These are phyloP conservation scores for Emydoidea blandingii DNA, from an alignment of 2,797 vertebrate species.

Conservation along the genomic window DNA sequence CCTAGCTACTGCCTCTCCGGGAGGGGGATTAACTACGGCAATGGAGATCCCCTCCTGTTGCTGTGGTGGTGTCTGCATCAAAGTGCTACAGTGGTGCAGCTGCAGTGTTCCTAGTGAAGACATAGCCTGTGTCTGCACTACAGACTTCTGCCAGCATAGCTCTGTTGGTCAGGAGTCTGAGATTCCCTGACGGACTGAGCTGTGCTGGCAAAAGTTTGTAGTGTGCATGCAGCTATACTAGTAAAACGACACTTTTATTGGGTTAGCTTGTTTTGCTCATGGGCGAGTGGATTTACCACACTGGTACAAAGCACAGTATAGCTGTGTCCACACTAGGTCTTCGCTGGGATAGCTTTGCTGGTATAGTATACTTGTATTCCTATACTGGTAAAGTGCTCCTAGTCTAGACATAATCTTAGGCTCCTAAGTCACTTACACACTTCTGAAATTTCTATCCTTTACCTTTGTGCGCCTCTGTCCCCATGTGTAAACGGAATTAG, in stretches of 20 bases:
- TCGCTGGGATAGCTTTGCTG: background rate
- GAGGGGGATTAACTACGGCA: background rate
- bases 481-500: background rate
- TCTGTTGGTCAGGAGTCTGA: background rate
- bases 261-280: background rate
- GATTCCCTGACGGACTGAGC: background rate
- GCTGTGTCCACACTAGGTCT: background rate
- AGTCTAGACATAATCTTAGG: background rate
- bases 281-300: background rate
- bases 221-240: no score
- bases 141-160: background rate
- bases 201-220: no score
- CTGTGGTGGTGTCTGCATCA: background rate
- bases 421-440: background rate
- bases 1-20: background rate
- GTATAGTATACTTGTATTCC: background rate
- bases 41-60: background rate
- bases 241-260: background rate
- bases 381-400: background rate
- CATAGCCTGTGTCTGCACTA: background rate
- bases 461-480: background rate
- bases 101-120: background rate
- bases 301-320: background rate
- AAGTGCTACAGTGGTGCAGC: background rate
- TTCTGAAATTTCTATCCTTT: background rate